phyloP scores from a whole-genome alignment of 2,797 vertebrate species.

The Bryconaethiops microstoma region DNA sequence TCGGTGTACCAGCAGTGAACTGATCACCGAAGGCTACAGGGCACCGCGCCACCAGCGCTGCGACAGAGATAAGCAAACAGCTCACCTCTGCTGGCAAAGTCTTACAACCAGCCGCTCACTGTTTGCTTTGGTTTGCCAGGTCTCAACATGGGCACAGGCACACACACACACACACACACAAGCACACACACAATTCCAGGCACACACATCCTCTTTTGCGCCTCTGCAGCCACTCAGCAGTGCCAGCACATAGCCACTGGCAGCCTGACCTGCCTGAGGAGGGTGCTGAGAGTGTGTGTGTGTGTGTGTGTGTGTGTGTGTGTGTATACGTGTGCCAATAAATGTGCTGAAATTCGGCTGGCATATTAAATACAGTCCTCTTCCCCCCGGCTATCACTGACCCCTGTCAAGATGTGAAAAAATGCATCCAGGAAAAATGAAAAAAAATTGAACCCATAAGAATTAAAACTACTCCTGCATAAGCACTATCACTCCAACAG shows the following conservation, averaged over 20 bases:
- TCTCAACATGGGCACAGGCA: not conserved
- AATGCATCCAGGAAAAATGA: constrained; percentile 34
- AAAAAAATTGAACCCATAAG: constrained; percentile 34
- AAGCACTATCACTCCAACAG: constrained; percentile 15
- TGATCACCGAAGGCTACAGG: not conserved
- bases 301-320: constrained; percentile 2
- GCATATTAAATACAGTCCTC: constrained; percentile 39
- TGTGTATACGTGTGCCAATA: not conserved
- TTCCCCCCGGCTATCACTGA: constrained; percentile 37
- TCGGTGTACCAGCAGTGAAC: not conserved
- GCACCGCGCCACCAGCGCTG: not conserved
- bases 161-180: not conserved
- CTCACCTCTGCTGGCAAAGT: not conserved
- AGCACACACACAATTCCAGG: not conserved
- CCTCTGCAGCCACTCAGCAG: not conserved
- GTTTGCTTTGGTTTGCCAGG: constrained; percentile 1
- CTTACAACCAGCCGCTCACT: not conserved
- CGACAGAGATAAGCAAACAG: constrained; percentile 9
- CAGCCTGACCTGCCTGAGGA: not conserved
- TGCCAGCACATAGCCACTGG: not conserved
- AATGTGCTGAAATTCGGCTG: constrained; percentile 41
- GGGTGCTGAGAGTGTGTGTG: not conserved
- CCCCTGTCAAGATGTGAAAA: constrained; percentile 53
- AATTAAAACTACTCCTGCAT: constrained; percentile 53
- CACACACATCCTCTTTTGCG: not conserved